A percentile compares a stretch with the other conserved stretches of the same genome.
phyloP scores from a whole-genome alignment of 2,113 vertebrate genomes.

The Myocastor coypus region DNA sequence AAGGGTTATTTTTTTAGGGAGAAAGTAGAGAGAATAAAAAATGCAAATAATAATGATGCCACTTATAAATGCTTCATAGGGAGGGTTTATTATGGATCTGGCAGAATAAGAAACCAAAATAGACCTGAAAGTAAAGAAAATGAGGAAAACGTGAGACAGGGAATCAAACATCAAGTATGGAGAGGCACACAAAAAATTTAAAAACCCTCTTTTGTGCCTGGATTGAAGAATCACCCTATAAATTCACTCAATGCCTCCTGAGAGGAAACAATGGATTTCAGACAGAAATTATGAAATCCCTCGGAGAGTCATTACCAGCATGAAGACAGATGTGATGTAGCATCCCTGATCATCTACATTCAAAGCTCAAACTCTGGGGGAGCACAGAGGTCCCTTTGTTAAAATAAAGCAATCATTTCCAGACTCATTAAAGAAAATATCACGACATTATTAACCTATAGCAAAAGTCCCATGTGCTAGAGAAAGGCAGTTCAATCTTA shows the following conservation, averaged over 20 bases:
- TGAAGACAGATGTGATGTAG: constrained; percentile 75
- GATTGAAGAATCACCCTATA: constrained; percentile 71
- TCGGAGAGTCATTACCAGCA: constrained; percentile 73
- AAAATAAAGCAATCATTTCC: constrained; percentile 81
- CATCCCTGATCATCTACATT: constrained; percentile 57
- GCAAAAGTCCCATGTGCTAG: constrained; percentile 67
- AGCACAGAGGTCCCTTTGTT: constrained; percentile 69
- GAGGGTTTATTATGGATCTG: not conserved
- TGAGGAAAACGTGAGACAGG: not conserved
- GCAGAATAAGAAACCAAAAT: not conserved
- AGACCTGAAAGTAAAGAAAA: constrained; percentile 14
- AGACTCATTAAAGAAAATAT: constrained; percentile 83
- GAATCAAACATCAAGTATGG: not conserved
- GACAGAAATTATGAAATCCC: constrained; percentile 76
- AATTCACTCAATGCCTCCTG: constrained; percentile 68
- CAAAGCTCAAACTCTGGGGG: constrained; percentile 73
- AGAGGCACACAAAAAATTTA: not conserved
- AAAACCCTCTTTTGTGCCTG: constrained; percentile 46
- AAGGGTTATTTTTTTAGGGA: not conserved
- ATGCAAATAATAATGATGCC: not conserved
- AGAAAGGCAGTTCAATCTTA: constrained; percentile 66
- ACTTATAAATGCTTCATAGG: not conserved
- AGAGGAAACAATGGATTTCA: constrained; percentile 74
- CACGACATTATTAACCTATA: constrained; percentile 78
- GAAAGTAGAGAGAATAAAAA: not conserved